Base-by-base conservation (phyloP, 2,797 vertebrate species). In the Neostethus bicornis region DNA sequence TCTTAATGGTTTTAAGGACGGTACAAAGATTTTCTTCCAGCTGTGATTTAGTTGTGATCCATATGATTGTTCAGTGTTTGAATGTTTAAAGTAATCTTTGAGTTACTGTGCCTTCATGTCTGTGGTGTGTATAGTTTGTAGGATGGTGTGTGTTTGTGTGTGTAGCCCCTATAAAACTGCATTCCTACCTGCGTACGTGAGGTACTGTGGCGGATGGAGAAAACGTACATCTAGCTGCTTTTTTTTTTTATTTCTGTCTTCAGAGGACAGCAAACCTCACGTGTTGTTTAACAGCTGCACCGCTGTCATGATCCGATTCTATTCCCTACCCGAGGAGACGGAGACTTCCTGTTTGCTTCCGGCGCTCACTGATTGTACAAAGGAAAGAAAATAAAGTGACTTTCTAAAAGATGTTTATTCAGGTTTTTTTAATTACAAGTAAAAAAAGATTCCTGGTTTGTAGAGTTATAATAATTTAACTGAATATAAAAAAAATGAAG, bases 311-410 rank as follows among this genome's bases (percentile, higher is more conserved):
- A 61, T 73, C 70, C 53, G 32, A n/a, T 31, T 34, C 1, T 48
- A 55, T 50, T 80, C 60, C 20, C 47, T 63, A 66, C 64, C 48
- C 57, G 43, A 38, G 44, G 54, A 41, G 19, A 41, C 38, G 31
- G 35, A 51, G 14, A 7, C 75, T 84, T 66, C 53, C 55, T 73
- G 63, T 66, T 79, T 66, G 86, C 83, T 63, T 48, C 75, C 79
- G 81, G 66, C 64, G 81, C 77, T 81, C 80, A 84, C 75, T 87
- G 85, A 87, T 68, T 92, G 85, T 90, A 88, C 63, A 88, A 81
- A 89, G 67, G 16, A 35, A 32, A 31, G 12, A 59, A 87, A 86
- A 89, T 83, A 87, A 87, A 87, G 63, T 76, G 10, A 43, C 31
- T 81, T 82, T 87, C 63, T 75, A 82, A 87, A 80, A 70, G 19